phyloP scores from a whole-genome alignment of 92 coral and sea anemone genomes.

The Heliopora coerulea region DNA sequence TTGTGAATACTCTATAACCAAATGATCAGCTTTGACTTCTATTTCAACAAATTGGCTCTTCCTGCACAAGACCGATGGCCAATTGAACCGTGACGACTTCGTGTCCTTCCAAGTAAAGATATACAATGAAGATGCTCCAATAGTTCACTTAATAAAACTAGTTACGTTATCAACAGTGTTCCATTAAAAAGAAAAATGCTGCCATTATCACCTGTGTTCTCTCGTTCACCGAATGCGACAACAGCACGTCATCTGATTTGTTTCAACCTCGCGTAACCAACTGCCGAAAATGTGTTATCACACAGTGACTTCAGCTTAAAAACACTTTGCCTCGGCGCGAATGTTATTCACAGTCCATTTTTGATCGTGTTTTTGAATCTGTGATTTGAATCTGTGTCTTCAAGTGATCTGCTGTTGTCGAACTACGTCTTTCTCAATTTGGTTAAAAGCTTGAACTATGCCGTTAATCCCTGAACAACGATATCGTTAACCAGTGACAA shows the following conservation, averaged over 20 bases:
- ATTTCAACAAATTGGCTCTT: too few species aligned
- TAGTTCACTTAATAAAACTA: not conserved
- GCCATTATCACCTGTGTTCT: constrained; percentile 7
- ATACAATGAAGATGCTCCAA: not conserved
- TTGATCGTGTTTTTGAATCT: not conserved
- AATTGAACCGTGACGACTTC: too few species aligned
- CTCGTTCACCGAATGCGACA: constrained; percentile 2
- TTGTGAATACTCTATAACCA: not conserved
- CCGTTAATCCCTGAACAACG: too few species aligned
- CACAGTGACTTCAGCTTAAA: too few species aligned
- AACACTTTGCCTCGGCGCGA: too few species aligned
- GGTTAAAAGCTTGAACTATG: too few species aligned
- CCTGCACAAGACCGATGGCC: too few species aligned
- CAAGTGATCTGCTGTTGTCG: constrained; percentile 36
- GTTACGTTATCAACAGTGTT: not conserved
- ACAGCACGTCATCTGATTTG: constrained; percentile 20
- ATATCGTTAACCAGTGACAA: too few species aligned
- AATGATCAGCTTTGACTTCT: not conserved
- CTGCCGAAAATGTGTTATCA: too few species aligned
- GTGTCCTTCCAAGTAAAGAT: not conserved
- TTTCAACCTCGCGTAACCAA: too few species aligned
- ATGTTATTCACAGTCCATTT: too few species aligned
- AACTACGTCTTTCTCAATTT: too few species aligned
- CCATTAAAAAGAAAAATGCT: not conserved
- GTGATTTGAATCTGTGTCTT: constrained; percentile 24